Evolutionary conservation across 2,797 vertebrate species (phyloP).

Genomic region (Morelia viridis): DNA sequence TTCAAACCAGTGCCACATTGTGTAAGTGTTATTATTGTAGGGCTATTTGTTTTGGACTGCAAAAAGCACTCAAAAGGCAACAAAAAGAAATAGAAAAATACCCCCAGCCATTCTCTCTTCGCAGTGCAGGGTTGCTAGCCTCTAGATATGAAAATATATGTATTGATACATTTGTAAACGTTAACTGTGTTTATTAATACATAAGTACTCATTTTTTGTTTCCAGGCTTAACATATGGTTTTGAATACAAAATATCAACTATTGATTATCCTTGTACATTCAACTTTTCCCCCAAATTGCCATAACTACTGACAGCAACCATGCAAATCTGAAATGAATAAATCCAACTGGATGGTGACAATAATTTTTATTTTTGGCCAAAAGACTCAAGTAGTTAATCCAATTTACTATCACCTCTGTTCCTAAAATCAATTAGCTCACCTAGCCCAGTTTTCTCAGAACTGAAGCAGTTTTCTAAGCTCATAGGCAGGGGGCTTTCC

Average conservation of each 20-base stretch:
- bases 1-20: not conserved
- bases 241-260: not conserved
- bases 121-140: not conserved
- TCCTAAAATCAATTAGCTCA: not conserved
- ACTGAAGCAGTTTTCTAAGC: not conserved
- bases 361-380: not conserved
- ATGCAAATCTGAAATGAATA: not conserved
- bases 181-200: not conserved
- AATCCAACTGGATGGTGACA: not conserved
- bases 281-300: not conserved
- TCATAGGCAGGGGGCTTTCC: not conserved
- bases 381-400: not conserved
- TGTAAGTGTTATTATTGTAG: not conserved
- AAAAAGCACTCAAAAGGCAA: not conserved
- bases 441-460: not conserved
- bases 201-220: not conserved
- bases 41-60: not conserved
- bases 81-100: not conserved
- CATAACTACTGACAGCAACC: not conserved
- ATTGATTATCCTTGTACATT: not conserved
- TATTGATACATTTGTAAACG: not conserved
- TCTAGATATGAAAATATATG: not conserved
- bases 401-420: not conserved
- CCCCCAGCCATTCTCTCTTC: not conserved
- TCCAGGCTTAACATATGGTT: not conserved